These are phyloP conservation scores for Apteryx owenii DNA, from an alignment of 2,113 vertebrate genomes.

Conservation along the genomic window DNA sequence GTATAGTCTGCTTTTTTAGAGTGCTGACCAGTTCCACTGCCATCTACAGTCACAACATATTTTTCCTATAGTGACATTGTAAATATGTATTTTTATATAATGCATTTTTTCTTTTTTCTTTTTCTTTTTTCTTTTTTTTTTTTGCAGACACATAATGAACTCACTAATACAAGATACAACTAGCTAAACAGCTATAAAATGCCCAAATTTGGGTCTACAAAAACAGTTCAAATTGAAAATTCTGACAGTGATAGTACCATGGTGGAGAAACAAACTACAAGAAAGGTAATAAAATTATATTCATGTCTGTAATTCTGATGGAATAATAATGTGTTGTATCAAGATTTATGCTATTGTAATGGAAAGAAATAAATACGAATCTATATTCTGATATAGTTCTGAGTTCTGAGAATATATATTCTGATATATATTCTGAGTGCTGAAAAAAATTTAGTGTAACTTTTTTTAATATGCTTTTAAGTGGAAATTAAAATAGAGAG, in stretches of 20 bases:
- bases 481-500: not conserved
- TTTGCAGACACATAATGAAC: constrained; percentile 92
- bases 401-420: no score
- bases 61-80: not conserved
- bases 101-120: constrained; percentile 22
- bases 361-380: not conserved
- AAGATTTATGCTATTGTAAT: not conserved
- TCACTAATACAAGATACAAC: constrained; percentile 82
- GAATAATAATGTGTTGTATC: not conserved
- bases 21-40: not conserved
- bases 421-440: not conserved
- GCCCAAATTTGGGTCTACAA: constrained; percentile 94
- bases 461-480: not conserved
- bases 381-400: not conserved
- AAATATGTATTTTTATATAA: not conserved
- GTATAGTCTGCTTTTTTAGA: not conserved
- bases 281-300: constrained; percentile 85
- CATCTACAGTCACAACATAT: not conserved
- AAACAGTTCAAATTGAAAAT: constrained; percentile 83
- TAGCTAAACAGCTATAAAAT: constrained; percentile 93
- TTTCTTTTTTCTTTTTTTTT: constrained; percentile 55
- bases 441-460: rapidly evolving
- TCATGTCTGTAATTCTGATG: not conserved
- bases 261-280: constrained; percentile 96
- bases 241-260: constrained; percentile 95